Evolutionary conservation across 1,140 invertebrate genomes (phyloP).

Genomic region (Camponotus pennsylvanicus): DNA sequence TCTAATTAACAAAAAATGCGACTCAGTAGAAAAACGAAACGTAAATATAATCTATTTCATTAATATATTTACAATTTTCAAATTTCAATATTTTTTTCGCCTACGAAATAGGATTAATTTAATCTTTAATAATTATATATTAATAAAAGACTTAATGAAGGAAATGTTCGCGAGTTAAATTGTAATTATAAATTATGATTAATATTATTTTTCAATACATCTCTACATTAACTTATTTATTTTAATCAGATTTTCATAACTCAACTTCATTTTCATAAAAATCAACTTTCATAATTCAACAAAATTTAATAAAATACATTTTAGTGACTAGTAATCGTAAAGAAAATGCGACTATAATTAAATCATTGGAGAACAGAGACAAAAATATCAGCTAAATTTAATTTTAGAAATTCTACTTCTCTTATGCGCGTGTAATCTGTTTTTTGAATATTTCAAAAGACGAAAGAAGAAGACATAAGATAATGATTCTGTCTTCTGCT

Average conservation of each 20-base stretch:
- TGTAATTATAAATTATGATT: background rate
- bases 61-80: background rate
- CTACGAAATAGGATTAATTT: background rate
- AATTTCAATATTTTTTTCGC: background rate
- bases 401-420: background rate
- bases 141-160: background rate
- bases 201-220: slow-evolving; percentile 6
- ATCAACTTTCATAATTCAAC: no score
- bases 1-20: background rate
- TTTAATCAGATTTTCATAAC: no score
- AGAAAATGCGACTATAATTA: background rate
- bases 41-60: background rate
- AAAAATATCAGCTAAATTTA: background rate
- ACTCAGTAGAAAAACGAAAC: background rate
- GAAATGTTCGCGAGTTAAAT: background rate
- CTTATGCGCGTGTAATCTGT: background rate
- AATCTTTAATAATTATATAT: background rate
- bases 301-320: background rate
- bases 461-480: background rate
- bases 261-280: no score
- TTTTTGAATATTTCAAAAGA: background rate
- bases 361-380: background rate
- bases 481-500: background rate
- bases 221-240: background rate
- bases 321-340: background rate